Evolutionary conservation across 2,797 vertebrate species (phyloP).

Genomic region (Amblyopsis hoosieri): DNA sequence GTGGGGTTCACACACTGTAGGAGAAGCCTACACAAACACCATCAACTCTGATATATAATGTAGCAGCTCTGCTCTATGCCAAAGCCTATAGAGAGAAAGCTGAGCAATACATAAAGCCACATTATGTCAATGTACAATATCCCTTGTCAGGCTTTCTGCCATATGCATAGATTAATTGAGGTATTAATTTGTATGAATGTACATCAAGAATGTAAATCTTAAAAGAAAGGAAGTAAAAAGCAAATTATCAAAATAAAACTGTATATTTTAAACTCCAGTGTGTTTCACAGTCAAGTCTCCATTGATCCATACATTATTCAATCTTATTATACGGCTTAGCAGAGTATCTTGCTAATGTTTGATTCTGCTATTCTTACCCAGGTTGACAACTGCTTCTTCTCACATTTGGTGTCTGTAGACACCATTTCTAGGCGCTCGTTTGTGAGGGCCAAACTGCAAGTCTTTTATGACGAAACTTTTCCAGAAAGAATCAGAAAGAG

Average conservation of each 20-base stretch:
- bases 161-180: constrained; percentile 18
- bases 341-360: constrained; percentile 57
- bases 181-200: constrained; percentile 36
- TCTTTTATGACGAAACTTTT: constrained; percentile 63
- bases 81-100: constrained; percentile 68
- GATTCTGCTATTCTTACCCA: constrained; percentile 61
- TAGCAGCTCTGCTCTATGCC: constrained; percentile 63
- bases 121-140: constrained; percentile 35
- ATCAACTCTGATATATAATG: constrained; percentile 69
- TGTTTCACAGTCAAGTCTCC: constrained; percentile 51
- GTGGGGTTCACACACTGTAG: constrained; percentile 73
- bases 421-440: constrained; percentile 64
- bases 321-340: constrained; percentile 64
- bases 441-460: constrained; percentile 49
- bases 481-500: constrained; percentile 56
- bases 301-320: constrained; percentile 63
- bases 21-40: constrained; percentile 69
- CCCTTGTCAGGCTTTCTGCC: background rate
- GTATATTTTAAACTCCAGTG: constrained; percentile 41
- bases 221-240: constrained; percentile 14
- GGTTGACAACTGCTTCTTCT: constrained; percentile 66
- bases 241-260: constrained; percentile 36
- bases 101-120: constrained; percentile 46
- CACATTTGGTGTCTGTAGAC: constrained; percentile 41
- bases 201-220: constrained; percentile 40